Base-by-base conservation (phyloP, 2,888 invertebrate genomes). In the Syrista parreyssii region DNA sequence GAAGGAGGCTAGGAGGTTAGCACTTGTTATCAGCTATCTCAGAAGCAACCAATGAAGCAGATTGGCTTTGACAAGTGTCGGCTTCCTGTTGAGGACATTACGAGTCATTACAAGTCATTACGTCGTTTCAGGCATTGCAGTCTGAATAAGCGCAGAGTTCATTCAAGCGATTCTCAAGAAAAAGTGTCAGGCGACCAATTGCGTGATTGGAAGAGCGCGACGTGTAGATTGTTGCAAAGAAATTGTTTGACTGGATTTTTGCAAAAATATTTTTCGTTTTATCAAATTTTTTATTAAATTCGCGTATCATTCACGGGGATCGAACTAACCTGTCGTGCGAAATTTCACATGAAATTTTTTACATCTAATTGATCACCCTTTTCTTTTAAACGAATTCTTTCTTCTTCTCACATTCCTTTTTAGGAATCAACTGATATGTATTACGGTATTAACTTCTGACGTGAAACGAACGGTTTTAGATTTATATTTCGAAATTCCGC, bases 21-120 rank as follows among this genome's bases (percentile, higher is more conserved):
- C 23, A 33, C 71, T 71, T 33, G 71, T 71, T 71, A 31, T 69
- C 69, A 71, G 68, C 55, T 75, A 78, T 78, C 75, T 71, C 71
- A 75, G 35, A 73, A 78, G 78, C 33, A 72, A n/a, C 75, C 33
- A 40, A 55, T 78, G 55, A 75, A 78, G 78, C 72, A 69, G 78
- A 78, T 78, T 75, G 78, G 82, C 84, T 84, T 84, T 83, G 83
- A 85, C 86, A 88, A 88, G 87, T 88, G 87, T 87, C 84, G 83
- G 85, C 81, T 88, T 88, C 88, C 88, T 87, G 88, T 84, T 83
- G 81, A 82, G 82, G 80, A 78, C 80, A 86, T 85, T 84, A 84
- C 81, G 83, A 77, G 81, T 81, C 83, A 86, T 88, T 85, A 79
- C 40, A 55, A 74, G 73, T 79, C 78, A 83, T 83, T 80, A 82